Evolutionary conservation across 2,888 invertebrate genomes (phyloP).

Genomic region (Micoletzkya japonica): DNA sequence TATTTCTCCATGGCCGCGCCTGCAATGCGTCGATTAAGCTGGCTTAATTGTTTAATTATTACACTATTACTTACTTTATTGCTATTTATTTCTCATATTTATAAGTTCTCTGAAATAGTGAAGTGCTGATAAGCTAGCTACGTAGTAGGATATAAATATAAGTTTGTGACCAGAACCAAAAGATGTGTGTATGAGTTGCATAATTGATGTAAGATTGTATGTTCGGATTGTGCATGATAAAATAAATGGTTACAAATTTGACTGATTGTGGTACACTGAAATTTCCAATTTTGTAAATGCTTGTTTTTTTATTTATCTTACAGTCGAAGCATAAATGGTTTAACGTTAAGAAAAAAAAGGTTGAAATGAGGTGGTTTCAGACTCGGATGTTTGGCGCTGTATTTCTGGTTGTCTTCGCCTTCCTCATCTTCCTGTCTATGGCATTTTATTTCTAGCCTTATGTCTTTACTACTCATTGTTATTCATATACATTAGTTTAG

Average conservation of each 20-base stretch:
- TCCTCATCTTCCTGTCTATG: not conserved
- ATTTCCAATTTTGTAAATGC: not conserved
- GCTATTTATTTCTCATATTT: conserved; percentile 2
- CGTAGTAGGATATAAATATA: too few species aligned
- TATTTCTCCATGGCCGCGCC: not conserved
- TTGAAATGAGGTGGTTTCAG: too few species aligned
- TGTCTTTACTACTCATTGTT: too few species aligned
- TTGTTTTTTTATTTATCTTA: not conserved
- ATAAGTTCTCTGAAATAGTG: too few species aligned
- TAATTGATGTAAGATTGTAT: not conserved
- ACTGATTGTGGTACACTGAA: not conserved
- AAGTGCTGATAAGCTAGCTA: too few species aligned
- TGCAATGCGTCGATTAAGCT: not conserved
- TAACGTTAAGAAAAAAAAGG: too few species aligned
- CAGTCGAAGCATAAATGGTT: too few species aligned
- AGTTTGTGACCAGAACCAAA: too few species aligned
- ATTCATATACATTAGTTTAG: too few species aligned
- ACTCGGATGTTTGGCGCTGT: too few species aligned
- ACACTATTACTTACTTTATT: not conserved
- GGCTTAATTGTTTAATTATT: not conserved
- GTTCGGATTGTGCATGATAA: not conserved
- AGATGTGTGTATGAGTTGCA: too few species aligned
- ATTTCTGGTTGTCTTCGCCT: not conserved
- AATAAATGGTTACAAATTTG: not conserved
- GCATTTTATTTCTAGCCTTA: too few species aligned